Evolutionary conservation across 1,140 invertebrate genomes (phyloP), one percentile per base, ranked within the genome.

Genomic region (Drosophila ficusphila): DNA sequence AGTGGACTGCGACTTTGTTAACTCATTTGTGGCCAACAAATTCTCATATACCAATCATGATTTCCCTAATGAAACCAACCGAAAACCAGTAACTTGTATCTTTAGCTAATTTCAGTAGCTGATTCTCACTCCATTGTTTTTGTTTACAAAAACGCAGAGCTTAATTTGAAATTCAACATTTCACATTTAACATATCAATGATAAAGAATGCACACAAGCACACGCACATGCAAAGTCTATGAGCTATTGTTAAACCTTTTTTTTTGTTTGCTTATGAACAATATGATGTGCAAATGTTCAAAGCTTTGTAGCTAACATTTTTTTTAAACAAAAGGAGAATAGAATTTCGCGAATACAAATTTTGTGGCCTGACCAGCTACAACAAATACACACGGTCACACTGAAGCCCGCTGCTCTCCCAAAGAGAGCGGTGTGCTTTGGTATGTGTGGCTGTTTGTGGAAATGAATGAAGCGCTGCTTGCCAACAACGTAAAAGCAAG

Each of bases 341-440:
- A 52, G 36, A 68, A 64, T 47, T 64, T 64, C 56, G 36, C 4
- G 23, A 74, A 31, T 49, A 64, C 21, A 62, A 61, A 34, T 39
- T 41, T 69, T 41, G 41, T 82, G 69, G 79, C 70, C 79, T 85
- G 74, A 82, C 78, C 79, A 85, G 52, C 79, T 75, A 60, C 78
- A 81, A 81, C 78, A 81, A 61, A 73, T 73, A 34, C 56, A 36
- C 64, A 76, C 76, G 81, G 81, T 86, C 81, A 86, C 81, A 81
- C 81, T 76, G 60, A 65, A 68, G 4, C 3, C 23, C 12, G 9
- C 11, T 0, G 12, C 42, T 46, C 41, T 74, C 57, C 44, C 39
- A 56, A 42, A 42, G 34, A 53, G 54, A 44, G 39, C 12, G 49
- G 31, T 67, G 60, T 25, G 51, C 7, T n/a, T n/a, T 54, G 62